Conservation (phyloP, 2,797 vertebrate species). For the Tadarida brasiliensis region DNA sequence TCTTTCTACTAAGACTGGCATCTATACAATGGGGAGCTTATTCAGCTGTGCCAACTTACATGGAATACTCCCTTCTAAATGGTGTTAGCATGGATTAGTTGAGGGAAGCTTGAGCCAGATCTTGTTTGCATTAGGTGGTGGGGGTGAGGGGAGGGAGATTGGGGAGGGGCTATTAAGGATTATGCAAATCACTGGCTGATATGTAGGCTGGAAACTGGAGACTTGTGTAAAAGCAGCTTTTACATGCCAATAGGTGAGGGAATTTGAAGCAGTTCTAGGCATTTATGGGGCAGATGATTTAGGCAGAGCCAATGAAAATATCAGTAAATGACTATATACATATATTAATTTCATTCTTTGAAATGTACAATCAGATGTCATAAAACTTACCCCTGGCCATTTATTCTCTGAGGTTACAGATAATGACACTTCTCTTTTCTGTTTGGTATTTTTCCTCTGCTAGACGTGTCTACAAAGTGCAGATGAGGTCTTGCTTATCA, state of each 20-base stretch:
- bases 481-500: constrained; percentile 2
- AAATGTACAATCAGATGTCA: background rate
- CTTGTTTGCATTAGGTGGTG: constrained; percentile 78
- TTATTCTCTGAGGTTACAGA: background rate
- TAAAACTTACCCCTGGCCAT: background rate
- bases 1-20: constrained; percentile 57
- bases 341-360: background rate
- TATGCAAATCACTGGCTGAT: constrained; percentile 80
- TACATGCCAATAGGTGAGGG: background rate
- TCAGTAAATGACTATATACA: background rate
- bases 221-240: constrained; percentile 53
- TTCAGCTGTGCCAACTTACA: constrained; percentile 70
- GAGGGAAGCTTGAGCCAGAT: constrained; percentile 81
- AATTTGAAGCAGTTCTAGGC: constrained; percentile 25
- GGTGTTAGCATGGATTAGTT: constrained; percentile 83
- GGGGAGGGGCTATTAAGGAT: constrained; percentile 75
- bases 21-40: constrained; percentile 73
- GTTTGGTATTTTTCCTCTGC: background rate
- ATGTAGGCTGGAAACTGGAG: constrained; percentile 49
- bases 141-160: constrained; percentile 62
- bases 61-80: constrained; percentile 82
- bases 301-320: constrained; percentile 3
- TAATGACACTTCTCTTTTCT: background rate
- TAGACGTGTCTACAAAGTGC: background rate
- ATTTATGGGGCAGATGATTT: background rate